Conservation (phyloP, 2,797 vertebrate species). For the Sebastes ruberrimus region DNA sequence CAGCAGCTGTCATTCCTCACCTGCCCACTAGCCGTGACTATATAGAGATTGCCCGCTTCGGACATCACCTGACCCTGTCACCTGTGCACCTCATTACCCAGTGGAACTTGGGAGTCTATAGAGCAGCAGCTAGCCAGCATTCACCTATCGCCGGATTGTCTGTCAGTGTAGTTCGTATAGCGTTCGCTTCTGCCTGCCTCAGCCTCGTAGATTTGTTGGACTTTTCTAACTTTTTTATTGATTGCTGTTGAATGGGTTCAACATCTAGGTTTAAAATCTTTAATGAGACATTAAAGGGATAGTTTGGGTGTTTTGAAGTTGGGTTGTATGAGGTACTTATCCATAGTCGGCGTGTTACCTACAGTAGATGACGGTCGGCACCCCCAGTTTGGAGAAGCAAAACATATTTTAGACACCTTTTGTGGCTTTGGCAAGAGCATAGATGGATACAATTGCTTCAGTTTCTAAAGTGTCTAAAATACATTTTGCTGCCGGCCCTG, state of each 20-base stretch:
- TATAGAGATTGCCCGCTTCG: not conserved
- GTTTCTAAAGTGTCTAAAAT: too few relatives aligned
- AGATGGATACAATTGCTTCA: too few relatives aligned
- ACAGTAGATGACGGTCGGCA: too few relatives aligned
- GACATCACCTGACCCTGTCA: not conserved
- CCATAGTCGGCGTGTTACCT: too few relatives aligned
- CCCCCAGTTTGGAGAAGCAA: too few relatives aligned
- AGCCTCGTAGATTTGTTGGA: not conserved
- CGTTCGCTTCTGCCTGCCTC: not conserved
- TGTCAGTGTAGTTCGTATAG: not conserved
- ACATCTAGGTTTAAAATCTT: not conserved
- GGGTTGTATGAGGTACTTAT: too few relatives aligned
- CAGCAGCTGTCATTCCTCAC: not conserved
- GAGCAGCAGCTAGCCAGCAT: not conserved
- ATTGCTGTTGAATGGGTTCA: not conserved
- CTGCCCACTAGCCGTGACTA: not conserved
- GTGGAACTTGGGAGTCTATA: not conserved
- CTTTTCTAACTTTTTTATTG: not conserved
- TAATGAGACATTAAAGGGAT: too few relatives aligned
- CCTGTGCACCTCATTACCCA: not conserved
- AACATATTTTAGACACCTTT: too few relatives aligned
- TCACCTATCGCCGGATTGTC: not conserved
- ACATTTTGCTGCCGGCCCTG: too few relatives aligned
- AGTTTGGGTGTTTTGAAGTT: accelerated
- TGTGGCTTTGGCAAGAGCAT: too few relatives aligned